Evolutionary conservation across 2,113 vertebrate species (phyloP).

Genomic region (Macquaria ambigua): DNA sequence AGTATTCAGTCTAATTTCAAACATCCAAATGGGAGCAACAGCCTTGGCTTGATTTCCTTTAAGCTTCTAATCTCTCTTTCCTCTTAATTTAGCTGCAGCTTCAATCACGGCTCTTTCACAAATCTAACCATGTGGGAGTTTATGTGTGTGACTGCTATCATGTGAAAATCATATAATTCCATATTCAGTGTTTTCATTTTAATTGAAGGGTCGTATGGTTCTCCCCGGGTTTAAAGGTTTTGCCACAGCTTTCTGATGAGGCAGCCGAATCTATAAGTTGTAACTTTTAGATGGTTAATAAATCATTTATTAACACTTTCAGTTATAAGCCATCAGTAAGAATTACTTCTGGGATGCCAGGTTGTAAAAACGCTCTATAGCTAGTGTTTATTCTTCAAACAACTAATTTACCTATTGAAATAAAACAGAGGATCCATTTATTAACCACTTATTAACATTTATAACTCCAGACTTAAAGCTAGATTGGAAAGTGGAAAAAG

Average conservation of each 20-base stretch:
- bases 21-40: slow-evolving; percentile 76
- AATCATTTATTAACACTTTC: slow-evolving; percentile 6
- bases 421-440: not conserved
- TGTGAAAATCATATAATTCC: slow-evolving; percentile 62
- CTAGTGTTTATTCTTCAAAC: not conserved
- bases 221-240: not conserved
- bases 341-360: not conserved
- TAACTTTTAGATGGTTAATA: slow-evolving; percentile 8
- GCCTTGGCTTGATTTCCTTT: slow-evolving; percentile 75
- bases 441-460: not conserved
- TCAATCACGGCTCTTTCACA: slow-evolving; percentile 75
- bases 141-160: slow-evolving; percentile 65
- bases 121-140: slow-evolving; percentile 69
- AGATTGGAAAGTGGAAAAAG: not conserved
- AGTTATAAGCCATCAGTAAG: not conserved
- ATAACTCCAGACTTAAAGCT: not conserved
- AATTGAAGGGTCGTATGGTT: slow-evolving; percentile 25
- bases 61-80: slow-evolving; percentile 78
- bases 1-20: slow-evolving; percentile 74
- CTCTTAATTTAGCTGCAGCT: slow-evolving; percentile 75
- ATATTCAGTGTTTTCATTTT: slow-evolving; percentile 36
- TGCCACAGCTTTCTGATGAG: not conserved
- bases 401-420: not conserved
- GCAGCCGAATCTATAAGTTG: not conserved
- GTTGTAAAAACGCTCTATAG: not conserved